phyloP scores from a whole-genome alignment of 1,140 invertebrate species.

The Dryas iulia region DNA sequence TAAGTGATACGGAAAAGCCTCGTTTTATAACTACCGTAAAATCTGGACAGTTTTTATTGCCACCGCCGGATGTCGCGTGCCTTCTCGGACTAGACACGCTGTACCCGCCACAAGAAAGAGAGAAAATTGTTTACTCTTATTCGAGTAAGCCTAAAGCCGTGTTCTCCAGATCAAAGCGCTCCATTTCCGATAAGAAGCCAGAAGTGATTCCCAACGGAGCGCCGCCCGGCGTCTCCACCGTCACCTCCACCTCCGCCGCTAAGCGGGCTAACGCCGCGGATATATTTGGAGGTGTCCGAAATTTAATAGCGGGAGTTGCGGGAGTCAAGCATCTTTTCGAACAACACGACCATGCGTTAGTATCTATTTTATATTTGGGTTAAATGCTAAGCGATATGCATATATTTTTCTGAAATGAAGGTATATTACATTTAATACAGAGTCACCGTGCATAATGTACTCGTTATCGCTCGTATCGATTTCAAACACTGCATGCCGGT shows the following conservation, averaged over 20 bases:
- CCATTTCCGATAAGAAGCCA: constrained; percentile 32
- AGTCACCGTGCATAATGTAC: neutral
- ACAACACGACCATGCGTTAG: constrained; percentile 39
- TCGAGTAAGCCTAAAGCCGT: constrained; percentile 82
- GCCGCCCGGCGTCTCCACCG: constrained; percentile 42
- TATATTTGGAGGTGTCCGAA: constrained; percentile 52
- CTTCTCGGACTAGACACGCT: constrained; percentile 82
- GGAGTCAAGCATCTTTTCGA: constrained; percentile 46
- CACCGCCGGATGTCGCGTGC: constrained; percentile 86
- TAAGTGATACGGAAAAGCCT: constrained; percentile 54
- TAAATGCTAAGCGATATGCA: too few species aligned
- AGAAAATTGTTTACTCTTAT: constrained; percentile 82
- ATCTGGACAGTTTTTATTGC: constrained; percentile 88
- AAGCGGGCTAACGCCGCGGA: constrained; percentile 28
- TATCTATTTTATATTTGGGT: constrained; percentile 5
- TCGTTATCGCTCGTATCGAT: constrained; percentile 8
- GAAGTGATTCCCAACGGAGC: constrained; percentile 36
- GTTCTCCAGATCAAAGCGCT: constrained; percentile 43
- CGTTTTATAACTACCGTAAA: constrained; percentile 90
- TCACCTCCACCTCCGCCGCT: neutral
- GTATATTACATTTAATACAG: neutral
- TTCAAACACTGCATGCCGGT: neutral
- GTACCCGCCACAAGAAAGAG: constrained; percentile 56
- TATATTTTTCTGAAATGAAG: neutral
- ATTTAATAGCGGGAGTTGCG: constrained; percentile 54